Base-by-base conservation (phyloP, 2,797 vertebrate genomes). In the Urocyon cinereoargenteus region DNA sequence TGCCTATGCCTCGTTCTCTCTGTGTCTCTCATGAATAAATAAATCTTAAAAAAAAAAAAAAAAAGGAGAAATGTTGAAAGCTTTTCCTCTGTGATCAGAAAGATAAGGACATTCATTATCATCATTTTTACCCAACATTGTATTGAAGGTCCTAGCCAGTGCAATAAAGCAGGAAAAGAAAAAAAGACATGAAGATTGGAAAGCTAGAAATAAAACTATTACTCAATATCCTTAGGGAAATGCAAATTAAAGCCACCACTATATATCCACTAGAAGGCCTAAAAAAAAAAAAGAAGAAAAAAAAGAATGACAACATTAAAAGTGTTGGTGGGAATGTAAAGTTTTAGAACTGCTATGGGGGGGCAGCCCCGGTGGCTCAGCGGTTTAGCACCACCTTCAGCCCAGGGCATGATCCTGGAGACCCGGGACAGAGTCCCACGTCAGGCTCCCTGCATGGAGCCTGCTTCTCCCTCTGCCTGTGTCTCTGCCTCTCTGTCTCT, bases 231-330 rank as follows among this genome's bases (percentile, higher is more conserved):
- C n/a, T 84, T 45, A 66, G 79, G 49, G 36, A 92, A 90, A 82
- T 79, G 70, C 21, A 86, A 90, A 94, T 92, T 66, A 96, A 94
- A 91, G 90, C 18, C 86, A 96, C 19, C 8, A 90, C 11, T 73
- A 55, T 51, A 62, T 21, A 57, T 11, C 66, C 18, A 61, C 59
- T 26, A 72, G 24, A 84, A 94, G 45, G 22, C 62, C 28, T 45
- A 84, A 93, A 86, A 70, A 90, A 34, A 90, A 34, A 90, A 92
- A 94, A 31, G 5, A 40, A 86, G 87, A 94, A 61, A 89, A 34
- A 90, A 94, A 92, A 82, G 66, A 94, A 86, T 13, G 81, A 78
- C 57, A 64, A 94, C 31, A 66, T 53, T 89, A n/a, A 94, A 94
- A 91, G 59, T 88, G 21, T 31, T 82, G 22, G 31, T 55, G 73